Base-by-base conservation (phyloP, 1,140 invertebrate genomes). In the Temnothorax curvispinosus region DNA sequence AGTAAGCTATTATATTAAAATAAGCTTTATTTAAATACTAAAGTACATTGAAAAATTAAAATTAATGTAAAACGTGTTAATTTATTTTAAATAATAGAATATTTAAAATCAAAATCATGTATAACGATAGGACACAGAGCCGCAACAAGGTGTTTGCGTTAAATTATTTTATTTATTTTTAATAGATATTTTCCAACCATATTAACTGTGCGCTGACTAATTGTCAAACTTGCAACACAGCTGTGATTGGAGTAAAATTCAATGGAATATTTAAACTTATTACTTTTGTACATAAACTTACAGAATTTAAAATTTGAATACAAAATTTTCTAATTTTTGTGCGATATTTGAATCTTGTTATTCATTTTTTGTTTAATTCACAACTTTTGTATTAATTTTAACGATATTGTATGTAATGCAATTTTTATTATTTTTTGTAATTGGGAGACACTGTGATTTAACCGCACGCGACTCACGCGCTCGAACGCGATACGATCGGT, bases 401-500 rank as follows among this genome's bases (percentile, higher is more conserved):
- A 67, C 5, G 0, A 52, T 35, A 3, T 32, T 27, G n/a, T 2
- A 44, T 8, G 18, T 3, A 41, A 38, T 54, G 21, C 1, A 56
- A 47, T 47, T 47, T 47, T 3, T 47, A 3, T 47, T 11, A 47
- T 3, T 47, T 47, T 47, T 3, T 47, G 11, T 47, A 13, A 74
- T 50, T 60, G 41, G 56, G 38, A 58, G 35, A 47, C 54, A 71
- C 38, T 74, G 52, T 21, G 2, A 41, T 13, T 56, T 58, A 32
- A 72, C 41, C 67, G 80, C 52, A 47, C 80, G 64, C 50, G 72
- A 76, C 52, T 35, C 62, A 74, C 27, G 54, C 32, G 54, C 41
- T 69, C 21, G 4, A 13, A 27, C 27, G 75, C 75, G 75, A 80
- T 86, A 71, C 41, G 41, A 88, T 77, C 75, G 64, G 64, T 81